Evolutionary conservation across 2,113 vertebrate species (phyloP).

Genomic region (Arvicanthis niloticus): DNA sequence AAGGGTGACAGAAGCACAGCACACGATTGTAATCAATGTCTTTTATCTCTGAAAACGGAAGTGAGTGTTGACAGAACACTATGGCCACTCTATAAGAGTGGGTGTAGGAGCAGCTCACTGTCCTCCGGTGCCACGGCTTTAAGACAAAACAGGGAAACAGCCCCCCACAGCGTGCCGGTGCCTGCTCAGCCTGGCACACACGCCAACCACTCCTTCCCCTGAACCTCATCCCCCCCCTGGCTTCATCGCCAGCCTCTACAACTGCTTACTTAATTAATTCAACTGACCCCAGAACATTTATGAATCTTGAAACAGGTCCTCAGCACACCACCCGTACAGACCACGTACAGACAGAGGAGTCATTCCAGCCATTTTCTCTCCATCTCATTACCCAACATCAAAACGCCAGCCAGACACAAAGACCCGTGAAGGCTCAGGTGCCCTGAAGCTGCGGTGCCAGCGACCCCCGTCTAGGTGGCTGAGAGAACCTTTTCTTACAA

Average conservation of each 20-base stretch:
- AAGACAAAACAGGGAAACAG: constrained; percentile 33
- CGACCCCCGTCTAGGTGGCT: accelerated
- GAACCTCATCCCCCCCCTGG: not conserved
- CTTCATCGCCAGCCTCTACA: not conserved
- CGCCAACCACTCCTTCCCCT: constrained; percentile 24
- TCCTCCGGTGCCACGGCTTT: constrained; percentile 79
- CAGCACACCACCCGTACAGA: constrained; percentile 55
- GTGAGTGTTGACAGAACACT: constrained; percentile 86
- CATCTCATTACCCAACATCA: not conserved
- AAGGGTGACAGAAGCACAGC: constrained; percentile 63
- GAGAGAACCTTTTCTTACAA: not conserved
- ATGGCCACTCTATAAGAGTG: constrained; percentile 88
- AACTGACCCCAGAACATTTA: constrained; percentile 59
- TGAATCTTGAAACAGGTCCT: constrained; percentile 33
- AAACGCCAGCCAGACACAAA: constrained; percentile 29
- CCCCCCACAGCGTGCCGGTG: constrained; percentile 78
- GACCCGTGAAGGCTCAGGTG: constrained; percentile 60
- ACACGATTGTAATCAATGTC: constrained; percentile 85
- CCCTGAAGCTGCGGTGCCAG: constrained; percentile 51
- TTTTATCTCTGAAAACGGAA: constrained; percentile 88
- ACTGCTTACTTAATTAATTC: not conserved
- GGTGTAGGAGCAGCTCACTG: constrained; percentile 80
- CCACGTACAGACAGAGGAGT: constrained; percentile 44
- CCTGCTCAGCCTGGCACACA: constrained; percentile 74
- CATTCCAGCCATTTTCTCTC: not conserved